A percentile compares a stretch with the other conserved stretches of the same genome.
These are phyloP conservation scores for Ceryle rudis DNA, from an alignment of 2,797 vertebrate genomes.

Conservation along the genomic window DNA sequence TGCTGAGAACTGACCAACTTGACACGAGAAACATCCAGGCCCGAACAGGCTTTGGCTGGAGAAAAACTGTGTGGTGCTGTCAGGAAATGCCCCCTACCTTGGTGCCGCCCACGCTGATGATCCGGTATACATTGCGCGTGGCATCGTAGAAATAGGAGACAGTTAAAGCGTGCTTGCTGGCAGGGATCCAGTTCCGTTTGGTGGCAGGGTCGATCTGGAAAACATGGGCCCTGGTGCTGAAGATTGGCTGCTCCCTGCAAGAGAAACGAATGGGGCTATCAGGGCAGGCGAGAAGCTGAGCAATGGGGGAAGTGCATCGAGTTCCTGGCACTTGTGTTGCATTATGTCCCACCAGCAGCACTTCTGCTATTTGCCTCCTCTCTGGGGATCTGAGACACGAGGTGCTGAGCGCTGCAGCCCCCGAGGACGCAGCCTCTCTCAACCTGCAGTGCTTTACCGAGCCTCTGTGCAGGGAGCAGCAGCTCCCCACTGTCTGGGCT, in stretches of 20 bases:
- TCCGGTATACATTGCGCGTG: conserved; percentile 90
- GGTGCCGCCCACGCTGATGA: conserved; percentile 96
- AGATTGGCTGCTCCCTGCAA: conserved; percentile 94
- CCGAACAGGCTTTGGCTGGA: background rate
- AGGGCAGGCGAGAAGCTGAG: background rate
- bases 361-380: background rate
- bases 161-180: conserved; percentile 92
- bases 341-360: background rate
- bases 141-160: conserved; percentile 97
- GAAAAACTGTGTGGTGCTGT: rapidly evolving
- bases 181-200: conserved; percentile 95
- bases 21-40: background rate
- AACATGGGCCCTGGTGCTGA: conserved; percentile 93
- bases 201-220: conserved; percentile 97
- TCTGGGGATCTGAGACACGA: rapidly evolving
- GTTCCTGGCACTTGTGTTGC: background rate
- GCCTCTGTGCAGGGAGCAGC: background rate
- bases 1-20: background rate
- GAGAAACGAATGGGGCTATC: background rate
- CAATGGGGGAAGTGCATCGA: rapidly evolving
- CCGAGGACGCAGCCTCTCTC: background rate
- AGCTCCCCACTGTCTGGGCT: background rate
- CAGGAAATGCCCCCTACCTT: conserved; percentile 81
- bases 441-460: rapidly evolving
- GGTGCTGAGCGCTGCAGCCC: background rate